Conservation (phyloP, 23 tunicate genomes). For the Ascidia mentula region DNA sequence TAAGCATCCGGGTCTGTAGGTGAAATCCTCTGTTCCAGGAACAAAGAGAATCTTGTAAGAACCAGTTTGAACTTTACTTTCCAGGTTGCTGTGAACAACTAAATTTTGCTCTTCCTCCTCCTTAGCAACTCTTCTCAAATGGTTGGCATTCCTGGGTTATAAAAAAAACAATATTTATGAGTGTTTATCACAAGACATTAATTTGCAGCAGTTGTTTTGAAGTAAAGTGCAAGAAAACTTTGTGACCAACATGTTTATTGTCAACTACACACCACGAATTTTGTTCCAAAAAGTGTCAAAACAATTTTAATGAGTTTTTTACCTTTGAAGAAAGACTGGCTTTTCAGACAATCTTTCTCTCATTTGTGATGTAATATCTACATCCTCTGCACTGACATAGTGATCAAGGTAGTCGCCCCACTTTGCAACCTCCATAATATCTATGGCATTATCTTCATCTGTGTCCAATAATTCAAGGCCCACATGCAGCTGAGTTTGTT, state of each 20-base stretch:
- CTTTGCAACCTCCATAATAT: constrained; percentile 59
- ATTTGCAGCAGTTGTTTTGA: background rate
- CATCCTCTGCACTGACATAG: constrained; percentile 48
- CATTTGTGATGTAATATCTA: constrained; percentile 28
- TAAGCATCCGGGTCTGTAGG: constrained; percentile 43
- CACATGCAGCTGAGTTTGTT: constrained; percentile 61
- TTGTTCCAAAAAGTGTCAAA: no score
- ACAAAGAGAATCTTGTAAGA: constrained; percentile 54
- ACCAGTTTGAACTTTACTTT: constrained; percentile 38
- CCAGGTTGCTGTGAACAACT: constrained; percentile 39
- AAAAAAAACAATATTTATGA: background rate
- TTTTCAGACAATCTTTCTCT: constrained; percentile 37
- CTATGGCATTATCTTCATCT: constrained; percentile 60
- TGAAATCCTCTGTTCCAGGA: constrained; percentile 60
- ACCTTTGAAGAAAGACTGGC: constrained; percentile 69
- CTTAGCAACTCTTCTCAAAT: constrained; percentile 29
- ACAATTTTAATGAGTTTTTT: background rate
- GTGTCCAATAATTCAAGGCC: constrained; percentile 58
- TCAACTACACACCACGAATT: background rate
- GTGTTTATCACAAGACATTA: background rate
- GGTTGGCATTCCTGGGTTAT: constrained; percentile 33
- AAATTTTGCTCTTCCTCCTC: constrained; percentile 31
- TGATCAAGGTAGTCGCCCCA: constrained; percentile 85
- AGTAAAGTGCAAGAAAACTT: background rate
- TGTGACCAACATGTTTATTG: background rate